These are phyloP conservation scores for Conistra vaccinii DNA, from an alignment of 2,888 invertebrate genomes.

Conservation along the genomic window DNA sequence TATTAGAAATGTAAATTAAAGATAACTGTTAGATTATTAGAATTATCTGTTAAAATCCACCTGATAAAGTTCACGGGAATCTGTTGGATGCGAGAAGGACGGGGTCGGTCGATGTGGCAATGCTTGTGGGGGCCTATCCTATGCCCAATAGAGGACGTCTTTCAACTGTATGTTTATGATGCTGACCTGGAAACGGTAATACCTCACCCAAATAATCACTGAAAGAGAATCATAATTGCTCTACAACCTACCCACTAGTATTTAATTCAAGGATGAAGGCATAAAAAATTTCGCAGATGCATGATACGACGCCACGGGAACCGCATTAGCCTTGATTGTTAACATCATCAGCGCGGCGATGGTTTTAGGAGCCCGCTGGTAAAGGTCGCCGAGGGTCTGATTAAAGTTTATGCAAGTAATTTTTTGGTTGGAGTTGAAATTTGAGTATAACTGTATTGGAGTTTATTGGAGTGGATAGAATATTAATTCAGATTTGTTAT, in stretches of 20 bases:
- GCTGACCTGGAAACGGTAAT: no score
- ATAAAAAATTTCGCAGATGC: constrained; percentile 60
- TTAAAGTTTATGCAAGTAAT: neutral
- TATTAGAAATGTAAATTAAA: no score
- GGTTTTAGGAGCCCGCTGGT: constrained; percentile 58
- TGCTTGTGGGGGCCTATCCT: no score
- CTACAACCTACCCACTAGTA: constrained; percentile 34
- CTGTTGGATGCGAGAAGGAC: no score
- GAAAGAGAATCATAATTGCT: constrained; percentile 34
- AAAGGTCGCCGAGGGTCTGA: constrained; percentile 38
- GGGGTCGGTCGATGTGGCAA: no score
- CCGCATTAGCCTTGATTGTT: constrained; percentile 69
- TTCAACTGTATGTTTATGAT: no score
- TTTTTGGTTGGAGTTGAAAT: neutral
- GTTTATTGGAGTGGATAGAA: neutral
- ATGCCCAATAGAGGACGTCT: no score
- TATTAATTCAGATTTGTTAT: no score
- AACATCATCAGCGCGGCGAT: constrained; percentile 60
- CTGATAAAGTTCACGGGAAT: no score
- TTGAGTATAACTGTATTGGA: neutral
- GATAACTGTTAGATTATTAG: no score
- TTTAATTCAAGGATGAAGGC: constrained; percentile 54
- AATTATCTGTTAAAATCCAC: no score
- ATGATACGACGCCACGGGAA: constrained; percentile 52
- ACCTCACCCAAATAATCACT: constrained; percentile 15